A percentile compares a stretch with the other conserved stretches of the same genome.
phyloP scores from a whole-genome alignment of 2,888 invertebrate genomes.

The Fragum whitleyi region DNA sequence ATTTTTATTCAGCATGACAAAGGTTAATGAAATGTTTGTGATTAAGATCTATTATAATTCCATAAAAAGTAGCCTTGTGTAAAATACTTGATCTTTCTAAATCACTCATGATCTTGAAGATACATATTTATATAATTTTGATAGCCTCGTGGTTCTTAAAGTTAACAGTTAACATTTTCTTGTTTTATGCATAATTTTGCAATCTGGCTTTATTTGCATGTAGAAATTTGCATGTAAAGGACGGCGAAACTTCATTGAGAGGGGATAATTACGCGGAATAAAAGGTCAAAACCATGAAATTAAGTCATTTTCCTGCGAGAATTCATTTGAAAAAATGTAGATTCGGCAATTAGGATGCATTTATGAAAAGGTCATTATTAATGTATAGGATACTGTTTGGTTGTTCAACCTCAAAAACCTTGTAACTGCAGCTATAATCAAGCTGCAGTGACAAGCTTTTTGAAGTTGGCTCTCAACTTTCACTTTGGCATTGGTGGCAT shows the following conservation, averaged over 20 bases:
- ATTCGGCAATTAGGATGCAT: not conserved
- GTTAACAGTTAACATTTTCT: not conserved
- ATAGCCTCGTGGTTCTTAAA: not conserved
- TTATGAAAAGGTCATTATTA: slow-evolving; percentile 16
- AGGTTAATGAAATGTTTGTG: too few relatives aligned
- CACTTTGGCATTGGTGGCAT: not conserved
- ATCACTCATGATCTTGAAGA: not conserved
- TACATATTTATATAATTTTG: not conserved
- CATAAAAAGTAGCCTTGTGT: too few relatives aligned
- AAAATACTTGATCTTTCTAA: not conserved
- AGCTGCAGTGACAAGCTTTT: too few relatives aligned
- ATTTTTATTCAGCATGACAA: too few relatives aligned
- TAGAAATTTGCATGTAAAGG: slow-evolving; percentile 1
- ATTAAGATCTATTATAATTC: too few relatives aligned
- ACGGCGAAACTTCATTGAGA: not conserved
- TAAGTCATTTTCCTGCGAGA: slow-evolving; percentile 2
- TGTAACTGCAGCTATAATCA: not conserved
- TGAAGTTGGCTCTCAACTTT: not conserved
- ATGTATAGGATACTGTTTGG: not conserved
- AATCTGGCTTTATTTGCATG: not conserved
- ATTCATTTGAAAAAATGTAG: slow-evolving; percentile 22
- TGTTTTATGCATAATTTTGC: not conserved
- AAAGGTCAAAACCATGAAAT: slow-evolving; percentile 8
- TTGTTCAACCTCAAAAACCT: not conserved
- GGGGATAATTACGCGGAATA: not conserved